phyloP scores from a whole-genome alignment of 2,113 vertebrate genomes.

The Anser cygnoides region DNA sequence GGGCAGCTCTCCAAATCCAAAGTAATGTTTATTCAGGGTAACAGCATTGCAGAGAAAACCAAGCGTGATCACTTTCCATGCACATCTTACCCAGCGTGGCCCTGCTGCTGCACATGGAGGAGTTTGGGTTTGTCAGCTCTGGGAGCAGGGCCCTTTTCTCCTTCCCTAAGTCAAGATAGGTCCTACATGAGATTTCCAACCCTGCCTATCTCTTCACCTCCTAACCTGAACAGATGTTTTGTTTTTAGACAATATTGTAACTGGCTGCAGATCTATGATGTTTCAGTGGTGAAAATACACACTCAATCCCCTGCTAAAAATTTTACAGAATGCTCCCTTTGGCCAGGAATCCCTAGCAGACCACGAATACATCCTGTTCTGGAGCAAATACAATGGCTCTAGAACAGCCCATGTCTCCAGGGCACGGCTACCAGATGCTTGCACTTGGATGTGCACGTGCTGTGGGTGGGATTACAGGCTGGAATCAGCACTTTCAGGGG shows the following conservation, averaged over 20 bases:
- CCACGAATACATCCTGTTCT: background rate
- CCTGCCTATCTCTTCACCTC: background rate
- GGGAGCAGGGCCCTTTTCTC: background rate
- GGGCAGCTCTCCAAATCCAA: conserved; percentile 57
- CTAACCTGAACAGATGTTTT: background rate
- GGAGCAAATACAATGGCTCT: background rate
- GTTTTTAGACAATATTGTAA: background rate
- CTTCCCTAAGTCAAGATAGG: background rate
- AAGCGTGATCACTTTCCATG: background rate
- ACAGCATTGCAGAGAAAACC: conserved; percentile 63
- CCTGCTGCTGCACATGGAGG: background rate
- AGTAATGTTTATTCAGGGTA: conserved; percentile 67
- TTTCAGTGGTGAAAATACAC: background rate
- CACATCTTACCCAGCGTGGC: background rate
- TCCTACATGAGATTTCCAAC: background rate
- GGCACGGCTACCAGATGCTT: background rate
- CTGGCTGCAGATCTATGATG: background rate
- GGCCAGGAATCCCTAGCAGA: background rate
- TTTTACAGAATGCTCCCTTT: too few relatives aligned
- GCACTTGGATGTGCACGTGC: background rate
- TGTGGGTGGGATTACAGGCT: background rate
- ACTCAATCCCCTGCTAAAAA: rapidly evolving
- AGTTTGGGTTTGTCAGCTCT: background rate
- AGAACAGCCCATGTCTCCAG: background rate
- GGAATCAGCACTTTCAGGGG: background rate